Evolutionary conservation across 2,888 invertebrate genomes (phyloP), one percentile per base, ranked within the genome.

Genomic region (Teinopalpus imperialis): DNA sequence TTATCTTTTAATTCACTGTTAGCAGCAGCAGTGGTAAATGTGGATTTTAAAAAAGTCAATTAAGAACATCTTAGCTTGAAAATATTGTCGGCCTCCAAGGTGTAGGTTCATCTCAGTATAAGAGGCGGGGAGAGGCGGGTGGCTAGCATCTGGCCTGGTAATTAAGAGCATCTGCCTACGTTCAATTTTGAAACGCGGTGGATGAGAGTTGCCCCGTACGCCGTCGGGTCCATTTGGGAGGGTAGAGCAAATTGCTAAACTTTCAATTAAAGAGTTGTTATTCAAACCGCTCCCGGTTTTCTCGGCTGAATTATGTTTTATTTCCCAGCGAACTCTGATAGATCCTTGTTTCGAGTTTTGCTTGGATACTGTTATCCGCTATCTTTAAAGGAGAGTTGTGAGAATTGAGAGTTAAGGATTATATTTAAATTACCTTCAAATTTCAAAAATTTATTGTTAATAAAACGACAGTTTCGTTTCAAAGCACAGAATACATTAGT

Each of bases 201-300:
- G 87, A 81, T 81, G 82, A 81, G 75, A 70, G 81, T 82, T 83
- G 80, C 74, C 83, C 68, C 62, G 56, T 50, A 65, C 77, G 70
- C 78, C 79, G 74, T 74, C 74, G 80, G 83, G 86, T 85, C 85
- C 88, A 83, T 85, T 86, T 78, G 71, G 71, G 76, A 78, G 83
- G 86, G 81, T 81, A 81, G 79, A 81, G 83, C 86, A 87, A 88
- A 88, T 87, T 87, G 86, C 87, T 85, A 85, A 87, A 88, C 87
- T 88, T 88, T 88, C 88, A 85, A 88, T 87, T 87, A 88, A 87
- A 88, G 87, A 88, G 87, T 85, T 87, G 87, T 85, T 88, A 86
- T 81, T 86, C 81, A 81, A 83, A 83, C 87, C 81, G 79, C 86
- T 76, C 68, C 61, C 73, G 63, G 77, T 70, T 76, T 31, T 68